Base-by-base conservation (phyloP, 2,113 vertebrate genomes). In the Chelonoidis abingdonii region DNA sequence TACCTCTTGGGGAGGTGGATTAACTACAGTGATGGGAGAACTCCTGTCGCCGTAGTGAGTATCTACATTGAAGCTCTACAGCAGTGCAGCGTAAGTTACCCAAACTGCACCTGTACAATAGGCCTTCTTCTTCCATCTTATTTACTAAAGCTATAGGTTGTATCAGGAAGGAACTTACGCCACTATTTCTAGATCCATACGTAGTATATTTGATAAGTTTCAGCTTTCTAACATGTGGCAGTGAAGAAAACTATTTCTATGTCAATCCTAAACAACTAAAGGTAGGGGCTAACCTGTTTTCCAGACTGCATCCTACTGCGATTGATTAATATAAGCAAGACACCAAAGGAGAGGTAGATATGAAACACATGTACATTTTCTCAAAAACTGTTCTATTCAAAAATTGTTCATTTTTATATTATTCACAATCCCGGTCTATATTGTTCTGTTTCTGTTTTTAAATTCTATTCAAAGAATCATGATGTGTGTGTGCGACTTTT, bases 321-420 rank as follows among this genome's bases (percentile, higher is more conserved):
- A 90, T 25, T 65, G 2, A 80, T 4, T 82, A 79, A 25, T 52
- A 19, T 1, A 52, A 84, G 52, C 31, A 83, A 47, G 76, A 84
- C 8, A 41, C 2, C 6, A 35, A 84, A 94, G 59, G 57, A 92
- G 54, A 96, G 88, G 69, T 9, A 80, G 4, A 38, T 8, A 93
- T 11, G 72, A 93, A 79, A 22, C 25, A 41, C 0, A 50, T 38
- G 8, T 44, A 35, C 16, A 1, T 87, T 93, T 93, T 88, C 14
- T 85, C 35, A 7, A 10, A 89, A 93, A 89, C 13, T 79, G 59
- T 62, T 91, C 62, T 87, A 29, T 44, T 76, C 76, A 80, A 84
- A 95, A 94, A 65, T 9, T 87, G 44, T 17, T 93, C 76, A 94
- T 83, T 81, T 95, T 96, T 38, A 3, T 82, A 83, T 87, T 94